A percentile compares a stretch with the other conserved stretches of the same genome.
These are phyloP conservation scores for Enteromius anoplus DNA, from an alignment of 2,797 vertebrate species.

Conservation along the genomic window DNA sequence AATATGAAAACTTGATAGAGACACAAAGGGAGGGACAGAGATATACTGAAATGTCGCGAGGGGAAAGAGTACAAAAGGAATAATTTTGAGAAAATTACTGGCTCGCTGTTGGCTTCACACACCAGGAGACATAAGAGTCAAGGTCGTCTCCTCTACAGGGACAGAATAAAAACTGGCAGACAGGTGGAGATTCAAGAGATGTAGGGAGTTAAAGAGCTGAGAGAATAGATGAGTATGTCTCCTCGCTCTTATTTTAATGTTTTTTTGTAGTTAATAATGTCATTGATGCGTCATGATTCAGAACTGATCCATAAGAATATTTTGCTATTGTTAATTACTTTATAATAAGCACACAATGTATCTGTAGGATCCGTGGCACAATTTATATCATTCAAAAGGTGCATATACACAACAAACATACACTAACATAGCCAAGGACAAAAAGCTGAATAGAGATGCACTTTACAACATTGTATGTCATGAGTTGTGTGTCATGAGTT, in stretches of 20 bases:
- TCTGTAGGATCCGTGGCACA: background rate
- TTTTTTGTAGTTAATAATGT: background rate
- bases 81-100: background rate
- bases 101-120: background rate
- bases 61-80: background rate
- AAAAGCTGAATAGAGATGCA: slow-evolving; percentile 7
- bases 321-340: background rate
- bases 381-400: slow-evolving; percentile 2
- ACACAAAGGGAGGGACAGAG: slow-evolving; percentile 2
- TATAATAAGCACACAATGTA: background rate
- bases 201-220: background rate
- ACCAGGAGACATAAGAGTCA: background rate
- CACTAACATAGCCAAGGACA: background rate
- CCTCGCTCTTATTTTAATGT: background rate
- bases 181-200: slow-evolving; percentile 8
- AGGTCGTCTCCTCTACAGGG: background rate
- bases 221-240: background rate
- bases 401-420: background rate
- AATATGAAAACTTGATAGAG: slow-evolving; percentile 8
- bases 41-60: background rate
- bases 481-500: background rate
- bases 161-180: slow-evolving; percentile 6
- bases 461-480: background rate
- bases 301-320: background rate
- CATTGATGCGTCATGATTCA: background rate